Evolutionary conservation across 1,140 invertebrate species (phyloP).

Genomic region (Antheraea pernyi): DNA sequence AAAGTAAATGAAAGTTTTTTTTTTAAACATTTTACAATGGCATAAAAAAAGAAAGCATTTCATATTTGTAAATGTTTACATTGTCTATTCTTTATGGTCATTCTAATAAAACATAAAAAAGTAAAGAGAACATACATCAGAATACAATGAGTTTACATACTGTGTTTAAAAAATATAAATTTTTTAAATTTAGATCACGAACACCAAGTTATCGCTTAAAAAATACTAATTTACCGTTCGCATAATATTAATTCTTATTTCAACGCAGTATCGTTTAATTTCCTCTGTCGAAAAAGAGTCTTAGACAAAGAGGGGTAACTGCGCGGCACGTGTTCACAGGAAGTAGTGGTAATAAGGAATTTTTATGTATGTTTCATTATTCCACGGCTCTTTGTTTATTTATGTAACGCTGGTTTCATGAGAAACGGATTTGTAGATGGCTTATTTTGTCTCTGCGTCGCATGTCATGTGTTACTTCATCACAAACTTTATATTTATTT

Average conservation of each 20-base stretch:
- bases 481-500: conserved; percentile 2
- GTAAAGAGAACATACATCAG: neutral
- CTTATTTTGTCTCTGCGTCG: neutral
- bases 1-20: neutral
- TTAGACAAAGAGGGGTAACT: conserved; percentile 4
- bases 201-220: neutral
- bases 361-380: conserved; percentile 20
- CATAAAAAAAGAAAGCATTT: neutral
- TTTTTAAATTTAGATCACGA: conserved; percentile 9
- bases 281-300: neutral
- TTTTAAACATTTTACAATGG: neutral
- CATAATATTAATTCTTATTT: neutral
- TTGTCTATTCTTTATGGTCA: neutral
- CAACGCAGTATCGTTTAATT: neutral
- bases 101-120: neutral
- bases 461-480: neutral
- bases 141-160: neutral
- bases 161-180: neutral
- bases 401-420: conserved; percentile 11
- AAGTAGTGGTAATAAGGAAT: conserved; percentile 19
- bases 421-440: conserved; percentile 9
- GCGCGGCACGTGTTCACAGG: conserved; percentile 8
- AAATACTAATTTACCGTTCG: neutral
- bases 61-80: neutral
- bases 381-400: conserved; percentile 16